Percentiles rank a stretch among this genome's conserved stretches.
Evolutionary conservation across 2,797 vertebrate genomes (phyloP).

Genomic region (Sebastes melanostomus): DNA sequence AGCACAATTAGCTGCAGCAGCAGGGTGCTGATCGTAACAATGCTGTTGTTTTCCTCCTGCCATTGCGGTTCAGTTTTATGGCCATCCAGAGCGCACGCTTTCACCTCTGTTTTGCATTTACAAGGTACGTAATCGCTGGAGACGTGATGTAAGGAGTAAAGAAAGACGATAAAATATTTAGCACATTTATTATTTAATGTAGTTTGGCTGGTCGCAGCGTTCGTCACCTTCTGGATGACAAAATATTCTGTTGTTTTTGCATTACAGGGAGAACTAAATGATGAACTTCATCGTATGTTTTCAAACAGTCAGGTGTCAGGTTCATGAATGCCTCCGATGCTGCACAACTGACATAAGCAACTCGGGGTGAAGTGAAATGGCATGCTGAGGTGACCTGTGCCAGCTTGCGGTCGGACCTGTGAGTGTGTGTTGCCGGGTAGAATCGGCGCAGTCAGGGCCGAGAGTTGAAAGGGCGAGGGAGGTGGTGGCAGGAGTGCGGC

Average conservation of each 20-base stretch:
- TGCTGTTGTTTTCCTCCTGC: conserved; percentile 76
- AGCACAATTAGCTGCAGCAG: conserved; percentile 75
- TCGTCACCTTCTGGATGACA: conserved; percentile 3
- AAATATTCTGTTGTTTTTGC: conserved; percentile 20
- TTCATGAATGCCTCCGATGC: conserved; percentile 14
- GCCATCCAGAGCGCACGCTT: conserved; percentile 59
- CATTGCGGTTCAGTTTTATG: conserved; percentile 72
- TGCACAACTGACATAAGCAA: conserved; percentile 56
- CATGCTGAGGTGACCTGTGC: conserved; percentile 42
- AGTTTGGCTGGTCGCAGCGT: background rate
- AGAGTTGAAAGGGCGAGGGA: conserved; percentile 72
- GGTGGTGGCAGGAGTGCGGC: conserved; percentile 61
- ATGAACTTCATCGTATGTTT: background rate
- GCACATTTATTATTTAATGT: conserved; percentile 43
- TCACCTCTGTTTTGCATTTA: conserved; percentile 59
- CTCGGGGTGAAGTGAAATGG: conserved; percentile 35
- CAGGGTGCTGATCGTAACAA: conserved; percentile 72
- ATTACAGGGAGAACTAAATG: background rate
- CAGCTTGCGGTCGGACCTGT: conserved; percentile 57
- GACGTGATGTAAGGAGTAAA: conserved; percentile 35
- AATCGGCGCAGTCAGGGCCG: conserved; percentile 61
- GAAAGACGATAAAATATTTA: conserved; percentile 45
- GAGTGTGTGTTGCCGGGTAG: conserved; percentile 61
- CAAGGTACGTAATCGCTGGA: conserved; percentile 17
- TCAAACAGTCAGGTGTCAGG: conserved; percentile 57